Conservation (phyloP, 2,888 invertebrate species). For the Brassicogethes aeneus region DNA sequence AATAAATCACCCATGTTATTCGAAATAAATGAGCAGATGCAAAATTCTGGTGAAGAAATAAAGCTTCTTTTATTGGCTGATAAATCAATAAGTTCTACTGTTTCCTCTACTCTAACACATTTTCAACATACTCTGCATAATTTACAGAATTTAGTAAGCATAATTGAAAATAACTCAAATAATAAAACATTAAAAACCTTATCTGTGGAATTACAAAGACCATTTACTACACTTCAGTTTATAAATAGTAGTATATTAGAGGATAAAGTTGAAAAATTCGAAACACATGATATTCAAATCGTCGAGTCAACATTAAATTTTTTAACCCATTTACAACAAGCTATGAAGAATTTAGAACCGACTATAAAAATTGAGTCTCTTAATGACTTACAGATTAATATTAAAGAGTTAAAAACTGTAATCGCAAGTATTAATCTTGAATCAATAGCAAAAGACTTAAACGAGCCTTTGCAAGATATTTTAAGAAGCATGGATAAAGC, state of each 20-base stretch:
- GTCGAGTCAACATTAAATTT: conserved; percentile 28
- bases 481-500: conserved; percentile 27
- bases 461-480: conserved; percentile 38
- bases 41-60: neutral
- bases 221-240: conserved; percentile 34
- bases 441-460: conserved; percentile 35
- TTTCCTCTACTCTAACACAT: neutral
- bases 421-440: conserved; percentile 35
- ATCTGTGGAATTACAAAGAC: conserved; percentile 32
- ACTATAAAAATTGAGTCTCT: conserved; percentile 1
- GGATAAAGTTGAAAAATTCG: conserved; percentile 30
- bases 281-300: conserved; percentile 30
- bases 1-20: neutral
- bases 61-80: neutral
- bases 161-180: neutral
- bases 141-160: neutral
- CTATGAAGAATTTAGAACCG: conserved; percentile 19
- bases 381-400: neutral
- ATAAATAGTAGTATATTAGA: conserved; percentile 31
- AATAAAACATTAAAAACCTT: conserved; percentile 19
- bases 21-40: neutral
- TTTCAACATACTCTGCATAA: neutral
- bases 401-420: conserved; percentile 4
- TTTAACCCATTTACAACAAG: conserved; percentile 26
- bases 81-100: neutral